Base-by-base conservation (phyloP, 2,113 vertebrate genomes). In the Anarrhichthys ocellatus region DNA sequence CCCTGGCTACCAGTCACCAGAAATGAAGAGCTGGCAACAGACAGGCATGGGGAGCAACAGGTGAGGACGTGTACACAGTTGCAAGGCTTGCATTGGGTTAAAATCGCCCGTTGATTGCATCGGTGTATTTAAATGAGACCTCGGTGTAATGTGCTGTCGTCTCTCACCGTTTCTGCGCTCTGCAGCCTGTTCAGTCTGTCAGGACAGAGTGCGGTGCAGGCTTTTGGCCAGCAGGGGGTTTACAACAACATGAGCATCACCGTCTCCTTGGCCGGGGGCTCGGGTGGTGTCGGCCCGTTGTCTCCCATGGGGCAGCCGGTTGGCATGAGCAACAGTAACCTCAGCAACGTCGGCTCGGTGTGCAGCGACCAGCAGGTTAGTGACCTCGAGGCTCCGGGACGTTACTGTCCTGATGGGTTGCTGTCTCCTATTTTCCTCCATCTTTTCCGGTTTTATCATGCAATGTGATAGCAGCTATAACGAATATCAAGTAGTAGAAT, bases 211-310 rank as follows among this genome's bases (percentile, higher is more conserved):
- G 54, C 95, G 0, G 94, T 93, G 18, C 96, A 93, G 46, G 69
- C 83, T 1, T 96, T 95, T 22, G 89, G 92, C 76, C 97, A 98
- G 94, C 97, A 97, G 89, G 97, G 97, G 81, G 95, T 98, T 58
- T 99, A 98, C 96, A 99, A 99, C 95, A 99, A 98, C 91, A 98
- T 99, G 98, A 99, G 97, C 95, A 98, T 99, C 94, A 99, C 98
- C 0, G 97, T 99, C 77, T 98, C 98, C 89, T 98, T 99, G 98
- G 97, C 96, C 0, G 96, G 97, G 29, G 96, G 96, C 66, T 96
- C 96, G 7, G 91, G 95, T 5, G 94, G 90, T 2, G 96, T 96
- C 73, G 95, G 95, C 88, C 96, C 96, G 17, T 95, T 98, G 93
- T 96, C 96, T 89, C 96, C 96, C 22, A 95, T 97, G 92, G 96